Percentiles rank a stretch among this genome's conserved stretches.
These are phyloP conservation scores for Columba guinea DNA, from an alignment of 2,797 vertebrate genomes.

Conservation along the genomic window DNA sequence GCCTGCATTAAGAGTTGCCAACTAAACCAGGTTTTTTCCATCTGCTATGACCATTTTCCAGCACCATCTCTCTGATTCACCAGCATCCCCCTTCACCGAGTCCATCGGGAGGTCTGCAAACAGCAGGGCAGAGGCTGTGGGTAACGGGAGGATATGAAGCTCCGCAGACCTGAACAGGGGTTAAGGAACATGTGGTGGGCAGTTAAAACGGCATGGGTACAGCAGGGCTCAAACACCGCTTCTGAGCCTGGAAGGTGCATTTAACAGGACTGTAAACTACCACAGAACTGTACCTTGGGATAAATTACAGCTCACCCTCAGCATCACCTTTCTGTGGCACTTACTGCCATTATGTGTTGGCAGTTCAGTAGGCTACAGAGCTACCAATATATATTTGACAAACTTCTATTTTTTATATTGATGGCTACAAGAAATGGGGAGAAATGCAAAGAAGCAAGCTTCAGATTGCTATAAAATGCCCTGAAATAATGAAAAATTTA, in stretches of 20 bases:
- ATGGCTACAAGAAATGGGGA: neutral
- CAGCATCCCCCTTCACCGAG: neutral
- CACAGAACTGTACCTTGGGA: neutral
- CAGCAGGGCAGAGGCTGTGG: neutral
- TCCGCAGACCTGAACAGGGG: neutral
- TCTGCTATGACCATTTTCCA: slow-evolving; percentile 56
- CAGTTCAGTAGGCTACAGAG: slow-evolving; percentile 5
- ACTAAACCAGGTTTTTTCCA: slow-evolving; percentile 7
- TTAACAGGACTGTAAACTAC: slow-evolving; percentile 21
- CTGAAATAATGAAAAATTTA: neutral
- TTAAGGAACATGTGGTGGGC: neutral
- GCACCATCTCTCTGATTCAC: slow-evolving; percentile 39
- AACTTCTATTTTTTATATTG: neutral
- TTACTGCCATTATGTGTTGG: neutral
- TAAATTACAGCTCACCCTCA: slow-evolving; percentile 40
- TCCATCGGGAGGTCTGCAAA: neutral
- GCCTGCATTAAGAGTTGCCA: slow-evolving; percentile 36
- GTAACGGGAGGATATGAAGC: neutral
- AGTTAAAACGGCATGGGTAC: neutral
- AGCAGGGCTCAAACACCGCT: neutral
- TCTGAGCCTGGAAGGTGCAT: neutral
- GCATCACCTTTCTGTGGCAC: neutral
- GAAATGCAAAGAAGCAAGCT: neutral
- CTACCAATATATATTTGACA: neutral
- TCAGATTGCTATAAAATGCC: neutral